Base-by-base conservation (phyloP, 53 echinoderm and acorn worm genomes). In the Echinarachnius parma region DNA sequence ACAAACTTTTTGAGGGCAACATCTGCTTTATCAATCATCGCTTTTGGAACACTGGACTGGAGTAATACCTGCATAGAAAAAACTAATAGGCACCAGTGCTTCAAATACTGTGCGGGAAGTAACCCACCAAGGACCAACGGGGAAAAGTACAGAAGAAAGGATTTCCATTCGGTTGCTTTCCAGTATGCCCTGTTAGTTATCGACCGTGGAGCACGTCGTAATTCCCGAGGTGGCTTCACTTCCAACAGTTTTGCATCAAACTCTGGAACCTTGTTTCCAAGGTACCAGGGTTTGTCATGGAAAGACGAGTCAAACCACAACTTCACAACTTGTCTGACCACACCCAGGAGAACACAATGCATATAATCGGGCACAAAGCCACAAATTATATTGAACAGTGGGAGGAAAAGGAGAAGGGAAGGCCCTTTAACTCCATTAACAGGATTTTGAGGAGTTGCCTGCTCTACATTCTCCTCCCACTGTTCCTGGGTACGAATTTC, bases 361-460 rank as follows among this genome's bases (percentile, higher is more conserved):
- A 57, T 57, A 28, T 57, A 57, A 28, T 57, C 57, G 3, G 57
- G 9, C 8, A 57, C 57, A 57, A 57, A 57, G 8, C 61, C 77
- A 30, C 10, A 31, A 2, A 77, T 48, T 7, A 60, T 44, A 31
- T 76, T 60, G 23, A 76, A 76, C n/a, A 44, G 44, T 5, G 76
- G 76, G 8, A 76, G 48, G 24, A 76, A 60, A 14, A 44, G 60
- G 16, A 76, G 32, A 9, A 60, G 19, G 9, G 76, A 46, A 14
- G 76, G 76, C n/a, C 76, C 60, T 77, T 46, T 45, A 14, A 76
- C 76, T 9, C 76, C 60, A 46, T 46, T 3, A 25, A 76, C 29
- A 4, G 60, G 32, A 13, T 10, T 47, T 4, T 59, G 22, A 5
- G 28, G 28, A 20, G 15, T 29, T 19, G 45, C 60, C 9, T 32